Percentiles rank a stretch among this genome's conserved stretches.
phyloP scores from a whole-genome alignment of 2,888 invertebrate species.

The Thecophora atra region DNA sequence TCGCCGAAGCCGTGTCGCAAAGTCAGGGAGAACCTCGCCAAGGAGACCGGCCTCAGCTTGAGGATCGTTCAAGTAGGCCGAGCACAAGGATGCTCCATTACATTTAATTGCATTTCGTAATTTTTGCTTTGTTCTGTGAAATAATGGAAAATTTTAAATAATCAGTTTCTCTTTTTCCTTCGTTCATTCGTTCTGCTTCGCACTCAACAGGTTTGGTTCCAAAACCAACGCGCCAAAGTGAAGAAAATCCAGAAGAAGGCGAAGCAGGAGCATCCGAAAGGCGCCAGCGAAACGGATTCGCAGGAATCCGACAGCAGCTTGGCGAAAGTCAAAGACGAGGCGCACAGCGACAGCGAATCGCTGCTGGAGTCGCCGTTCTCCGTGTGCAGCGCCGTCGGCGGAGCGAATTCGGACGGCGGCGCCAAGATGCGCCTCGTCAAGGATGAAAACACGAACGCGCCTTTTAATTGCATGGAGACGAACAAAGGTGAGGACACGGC shows the following conservation, averaged over 20 bases:
- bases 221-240: conserved; percentile 74
- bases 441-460: conserved; percentile 63
- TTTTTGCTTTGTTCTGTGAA: conserved; percentile 2
- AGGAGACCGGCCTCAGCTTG: conserved; percentile 85
- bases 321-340: conserved; percentile 72
- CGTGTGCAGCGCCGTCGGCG: conserved; percentile 35
- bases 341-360: conserved; percentile 69
- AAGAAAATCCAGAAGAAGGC: conserved; percentile 75
- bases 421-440: conserved; percentile 59
- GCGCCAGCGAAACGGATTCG: conserved; percentile 65
- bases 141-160: conserved; percentile 17
- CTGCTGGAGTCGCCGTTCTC: conserved; percentile 61
- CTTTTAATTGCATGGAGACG: conserved; percentile 62
- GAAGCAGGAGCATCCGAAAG: conserved; percentile 68
- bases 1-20: conserved; percentile 86
- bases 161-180: conserved; percentile 21
- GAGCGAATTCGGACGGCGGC: conserved; percentile 50
- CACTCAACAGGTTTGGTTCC: conserved; percentile 71
- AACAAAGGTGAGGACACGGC: conserved; percentile 58
- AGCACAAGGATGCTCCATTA: not conserved
- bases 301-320: conserved; percentile 68
- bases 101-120: not conserved
- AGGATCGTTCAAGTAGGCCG: conserved; percentile 80
- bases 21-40: conserved; percentile 82
- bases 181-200: conserved; percentile 13